Evolutionary conservation across 2,888 invertebrate species (phyloP).

Genomic region (Leucozona laternaria): DNA sequence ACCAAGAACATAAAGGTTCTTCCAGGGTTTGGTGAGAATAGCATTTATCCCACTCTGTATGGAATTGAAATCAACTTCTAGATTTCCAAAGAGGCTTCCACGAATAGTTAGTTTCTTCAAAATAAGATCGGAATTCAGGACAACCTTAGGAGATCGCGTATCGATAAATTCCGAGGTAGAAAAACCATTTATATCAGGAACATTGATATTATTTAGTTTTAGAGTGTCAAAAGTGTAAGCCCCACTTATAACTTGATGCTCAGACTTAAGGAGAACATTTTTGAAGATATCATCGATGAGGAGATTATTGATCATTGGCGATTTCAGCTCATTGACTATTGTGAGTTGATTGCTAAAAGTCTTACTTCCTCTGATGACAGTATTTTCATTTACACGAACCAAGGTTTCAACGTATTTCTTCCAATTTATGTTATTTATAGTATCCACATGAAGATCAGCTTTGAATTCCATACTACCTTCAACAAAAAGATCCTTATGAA

Average conservation of each 20-base stretch:
- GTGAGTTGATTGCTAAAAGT: slow-evolving; percentile 77
- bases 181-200: slow-evolving; percentile 77
- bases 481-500: slow-evolving; percentile 80
- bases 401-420: slow-evolving; percentile 76
- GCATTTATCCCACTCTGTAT: slow-evolving; percentile 34
- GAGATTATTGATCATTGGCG: slow-evolving; percentile 77
- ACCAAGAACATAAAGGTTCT: slow-evolving; percentile 77
- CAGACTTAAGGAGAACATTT: slow-evolving; percentile 78
- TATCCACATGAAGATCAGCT: slow-evolving; percentile 76
- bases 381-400: slow-evolving; percentile 77
- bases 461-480: slow-evolving; percentile 80
- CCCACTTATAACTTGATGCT: slow-evolving; percentile 79
- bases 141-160: slow-evolving; percentile 69
- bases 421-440: slow-evolving; percentile 79
- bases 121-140: slow-evolving; percentile 77
- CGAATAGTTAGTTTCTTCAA: slow-evolving; percentile 76
- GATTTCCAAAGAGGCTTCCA: slow-evolving; percentile 77
- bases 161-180: slow-evolving; percentile 77
- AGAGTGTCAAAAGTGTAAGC: slow-evolving; percentile 77
- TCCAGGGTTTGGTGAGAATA: slow-evolving; percentile 72
- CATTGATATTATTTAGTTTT: slow-evolving; percentile 78
- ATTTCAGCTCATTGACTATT: slow-evolving; percentile 76
- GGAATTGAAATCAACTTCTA: slow-evolving; percentile 63
- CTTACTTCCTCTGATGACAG: slow-evolving; percentile 78
- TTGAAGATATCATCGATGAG: slow-evolving; percentile 77